Evolutionary conservation across 37 sponge, comb jelly and placozoan genomes (phyloP).

Genomic region (Aphrocallistes beatrix): DNA sequence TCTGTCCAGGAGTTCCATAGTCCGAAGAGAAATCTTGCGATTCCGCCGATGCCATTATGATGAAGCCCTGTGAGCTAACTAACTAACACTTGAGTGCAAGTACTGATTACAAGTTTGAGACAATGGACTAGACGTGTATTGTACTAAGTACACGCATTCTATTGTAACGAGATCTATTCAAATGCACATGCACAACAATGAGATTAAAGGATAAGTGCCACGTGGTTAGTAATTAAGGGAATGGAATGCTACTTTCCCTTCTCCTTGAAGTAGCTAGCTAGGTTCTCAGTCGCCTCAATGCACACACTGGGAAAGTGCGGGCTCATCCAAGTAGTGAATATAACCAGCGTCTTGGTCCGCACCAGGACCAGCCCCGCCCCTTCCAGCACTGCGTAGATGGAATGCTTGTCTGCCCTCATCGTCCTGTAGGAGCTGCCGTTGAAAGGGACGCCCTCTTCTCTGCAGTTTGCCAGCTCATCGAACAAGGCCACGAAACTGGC

Average conservation of each 20-base stretch:
- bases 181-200: no score
- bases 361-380: conserved; percentile 58
- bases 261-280: conserved; percentile 42
- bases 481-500: conserved; percentile 30
- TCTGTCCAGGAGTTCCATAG: background rate
- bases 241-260: background rate
- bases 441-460: conserved; percentile 56
- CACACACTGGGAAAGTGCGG: conserved; percentile 74
- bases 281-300: conserved; percentile 71
- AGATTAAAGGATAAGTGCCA: background rate
- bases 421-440: conserved; percentile 53
- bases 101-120: no score
- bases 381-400: conserved; percentile 59
- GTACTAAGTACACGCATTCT: no score
- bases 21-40: background rate
- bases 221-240: background rate
- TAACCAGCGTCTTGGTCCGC: conserved; percentile 40
- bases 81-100: no score
- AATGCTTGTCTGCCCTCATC: conserved; percentile 57
- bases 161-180: no score
- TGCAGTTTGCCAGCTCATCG: conserved; percentile 25
- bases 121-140: no score
- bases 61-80: no score
- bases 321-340: conserved; percentile 60
- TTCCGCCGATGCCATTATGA: background rate